Conservation (phyloP, 2,797 vertebrate genomes). For the Micromesistius poutassou region DNA sequence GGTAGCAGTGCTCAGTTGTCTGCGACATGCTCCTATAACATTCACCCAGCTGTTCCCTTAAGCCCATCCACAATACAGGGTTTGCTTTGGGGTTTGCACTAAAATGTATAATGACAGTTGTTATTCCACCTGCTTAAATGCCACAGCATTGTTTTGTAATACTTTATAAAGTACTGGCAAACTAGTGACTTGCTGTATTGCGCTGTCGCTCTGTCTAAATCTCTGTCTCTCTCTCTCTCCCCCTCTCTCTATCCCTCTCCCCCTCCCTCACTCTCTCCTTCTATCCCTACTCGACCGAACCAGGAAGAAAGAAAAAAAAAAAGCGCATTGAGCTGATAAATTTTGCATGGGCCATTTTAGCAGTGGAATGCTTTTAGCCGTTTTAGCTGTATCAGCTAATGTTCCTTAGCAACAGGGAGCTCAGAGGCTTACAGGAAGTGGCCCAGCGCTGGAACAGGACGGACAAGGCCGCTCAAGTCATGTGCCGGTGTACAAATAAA, state of each 20-base stretch:
- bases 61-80: no score
- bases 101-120: neutral
- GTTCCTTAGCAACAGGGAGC: constrained; percentile 8
- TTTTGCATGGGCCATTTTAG: constrained; percentile 51
- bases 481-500: constrained; percentile 6
- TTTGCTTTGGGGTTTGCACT: no score
- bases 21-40: neutral
- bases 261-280: neutral
- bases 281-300: constrained; percentile 29
- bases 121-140: neutral
- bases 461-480: constrained; percentile 16
- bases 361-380: constrained; percentile 30
- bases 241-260: no score
- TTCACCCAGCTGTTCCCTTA: no score
- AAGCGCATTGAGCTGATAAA: constrained; percentile 45
- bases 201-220: neutral
- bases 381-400: constrained; percentile 33
- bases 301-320: constrained; percentile 28
- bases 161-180: neutral
- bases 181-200: neutral
- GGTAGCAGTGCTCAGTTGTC: neutral
- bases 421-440: neutral
- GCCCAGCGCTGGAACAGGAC: constrained; percentile 23
- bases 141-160: neutral
- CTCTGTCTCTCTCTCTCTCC: no score